Evolutionary conservation across 2,113 vertebrate species (phyloP).

Genomic region (Sus scrofa): DNA sequence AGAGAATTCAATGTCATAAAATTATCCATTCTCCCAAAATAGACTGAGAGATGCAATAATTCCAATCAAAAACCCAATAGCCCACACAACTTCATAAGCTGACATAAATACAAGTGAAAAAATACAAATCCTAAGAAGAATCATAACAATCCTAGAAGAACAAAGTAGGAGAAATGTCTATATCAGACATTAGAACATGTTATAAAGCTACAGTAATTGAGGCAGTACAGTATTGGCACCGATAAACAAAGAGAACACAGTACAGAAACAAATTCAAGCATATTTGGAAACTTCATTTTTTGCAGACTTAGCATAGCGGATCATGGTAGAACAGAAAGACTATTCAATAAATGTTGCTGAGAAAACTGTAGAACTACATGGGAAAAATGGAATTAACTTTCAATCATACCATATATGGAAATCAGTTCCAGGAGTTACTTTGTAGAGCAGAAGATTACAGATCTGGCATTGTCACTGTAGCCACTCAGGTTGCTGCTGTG

Average conservation of each 20-base stretch:
- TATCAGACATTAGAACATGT: not conserved
- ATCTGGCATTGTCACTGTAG: no score
- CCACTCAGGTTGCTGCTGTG: no score
- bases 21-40: not conserved
- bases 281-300: not conserved
- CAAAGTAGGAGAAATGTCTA: not conserved
- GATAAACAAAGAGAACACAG: not conserved
- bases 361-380: not conserved
- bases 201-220: not conserved
- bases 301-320: not conserved
- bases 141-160: not conserved
- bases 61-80: not conserved
- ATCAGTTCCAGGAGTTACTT: not conserved
- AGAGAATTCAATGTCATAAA: slow-evolving; percentile 29
- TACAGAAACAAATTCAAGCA: not conserved
- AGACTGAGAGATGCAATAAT: not conserved
- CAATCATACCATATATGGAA: not conserved
- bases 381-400: slow-evolving; percentile 29
- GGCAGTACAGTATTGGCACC: not conserved
- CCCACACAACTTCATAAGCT: not conserved
- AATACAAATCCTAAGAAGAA: not conserved
- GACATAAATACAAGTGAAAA: not conserved
- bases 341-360: not conserved
- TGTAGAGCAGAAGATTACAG: no score
- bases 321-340: not conserved